Percentiles rank a stretch among this genome's conserved stretches.
These are phyloP conservation scores for Gymnorhina tibicen DNA, from an alignment of 2,113 vertebrate genomes.

Conservation along the genomic window DNA sequence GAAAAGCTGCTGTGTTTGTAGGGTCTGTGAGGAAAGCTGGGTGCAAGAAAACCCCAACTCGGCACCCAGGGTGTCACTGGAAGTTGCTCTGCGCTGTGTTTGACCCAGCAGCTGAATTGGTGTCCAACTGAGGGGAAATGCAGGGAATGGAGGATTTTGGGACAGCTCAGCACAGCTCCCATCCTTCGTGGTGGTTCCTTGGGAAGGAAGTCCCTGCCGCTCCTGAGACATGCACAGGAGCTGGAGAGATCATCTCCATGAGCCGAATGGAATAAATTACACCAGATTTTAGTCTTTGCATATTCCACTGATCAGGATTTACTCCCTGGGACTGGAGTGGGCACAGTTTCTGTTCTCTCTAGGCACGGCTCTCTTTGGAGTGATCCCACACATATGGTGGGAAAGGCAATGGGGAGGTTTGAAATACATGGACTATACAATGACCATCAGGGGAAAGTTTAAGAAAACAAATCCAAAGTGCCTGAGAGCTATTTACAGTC, in stretches of 20 bases:
- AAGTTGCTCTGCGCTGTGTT: rapidly evolving
- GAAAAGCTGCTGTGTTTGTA: not conserved
- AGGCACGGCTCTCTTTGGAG: not conserved
- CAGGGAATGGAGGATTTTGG: not conserved
- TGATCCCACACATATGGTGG: not conserved
- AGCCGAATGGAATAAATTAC: not conserved
- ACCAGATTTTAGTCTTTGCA: not conserved
- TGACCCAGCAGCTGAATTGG: rapidly evolving
- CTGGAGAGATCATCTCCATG: not conserved
- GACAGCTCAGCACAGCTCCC: not conserved
- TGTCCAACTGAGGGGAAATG: not conserved
- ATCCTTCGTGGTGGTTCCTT: rapidly evolving
- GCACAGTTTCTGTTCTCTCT: not conserved
- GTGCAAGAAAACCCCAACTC: not conserved
- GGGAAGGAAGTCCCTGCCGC: not conserved
- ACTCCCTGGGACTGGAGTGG: not conserved
- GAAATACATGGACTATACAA: not conserved
- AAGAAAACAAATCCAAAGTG: not conserved
- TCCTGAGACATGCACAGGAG: not conserved
- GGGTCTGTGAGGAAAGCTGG: not conserved
- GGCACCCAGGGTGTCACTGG: not conserved
- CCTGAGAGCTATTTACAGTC: not conserved
- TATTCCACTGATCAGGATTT: not conserved
- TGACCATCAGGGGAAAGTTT: not conserved
- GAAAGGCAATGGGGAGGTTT: not conserved